These are phyloP conservation scores for Sorex maritimensis DNA, from an alignment of 2,797 vertebrate genomes.

Conservation along the genomic window DNA sequence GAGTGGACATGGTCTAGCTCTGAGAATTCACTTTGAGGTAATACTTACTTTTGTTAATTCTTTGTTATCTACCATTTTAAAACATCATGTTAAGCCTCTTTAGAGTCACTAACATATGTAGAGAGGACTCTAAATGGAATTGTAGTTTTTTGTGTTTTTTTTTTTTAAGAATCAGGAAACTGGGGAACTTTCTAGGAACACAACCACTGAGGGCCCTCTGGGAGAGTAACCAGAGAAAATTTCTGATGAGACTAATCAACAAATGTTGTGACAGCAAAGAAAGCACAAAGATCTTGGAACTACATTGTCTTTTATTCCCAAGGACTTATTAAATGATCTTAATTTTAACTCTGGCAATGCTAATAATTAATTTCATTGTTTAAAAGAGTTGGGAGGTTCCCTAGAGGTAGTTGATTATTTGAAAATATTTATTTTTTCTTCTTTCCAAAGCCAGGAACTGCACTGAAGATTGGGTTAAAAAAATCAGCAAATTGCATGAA, in stretches of 20 bases:
- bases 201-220: not conserved
- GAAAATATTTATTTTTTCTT: not conserved
- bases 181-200: not conserved
- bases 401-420: not conserved
- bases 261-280: not conserved
- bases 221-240: not conserved
- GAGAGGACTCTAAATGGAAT: not conserved
- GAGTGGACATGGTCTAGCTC: not conserved
- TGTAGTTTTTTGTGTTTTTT: not conserved
- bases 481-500: not conserved
- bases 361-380: not conserved
- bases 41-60: conserved; percentile 35
- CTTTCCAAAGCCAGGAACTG: not conserved
- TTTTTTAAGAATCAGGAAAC: conserved; percentile 14
- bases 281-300: not conserved
- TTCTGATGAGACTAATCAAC: not conserved
- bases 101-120: not conserved
- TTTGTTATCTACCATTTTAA: not conserved
- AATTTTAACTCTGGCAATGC: not conserved
- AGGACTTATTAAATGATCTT: not conserved
- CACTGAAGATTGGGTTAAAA: not conserved
- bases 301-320: not conserved
- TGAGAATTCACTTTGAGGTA: not conserved
- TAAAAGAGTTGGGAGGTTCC: not conserved
- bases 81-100: not conserved